Conservation (phyloP, 2,113 vertebrate genomes). For the Rhinoderma darwinii region DNA sequence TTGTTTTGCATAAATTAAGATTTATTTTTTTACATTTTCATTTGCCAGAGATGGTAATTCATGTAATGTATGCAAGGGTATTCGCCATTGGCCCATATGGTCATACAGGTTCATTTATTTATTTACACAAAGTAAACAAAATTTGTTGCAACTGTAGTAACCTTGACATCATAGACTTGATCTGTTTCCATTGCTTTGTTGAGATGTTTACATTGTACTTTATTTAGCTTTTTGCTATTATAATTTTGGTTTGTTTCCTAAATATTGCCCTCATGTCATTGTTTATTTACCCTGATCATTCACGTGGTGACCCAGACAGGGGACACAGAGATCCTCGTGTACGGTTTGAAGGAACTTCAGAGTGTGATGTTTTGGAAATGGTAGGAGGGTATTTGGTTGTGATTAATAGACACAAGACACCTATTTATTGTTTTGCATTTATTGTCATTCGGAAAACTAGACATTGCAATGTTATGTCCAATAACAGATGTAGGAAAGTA, state of each 20-base stretch:
- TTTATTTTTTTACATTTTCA: background rate
- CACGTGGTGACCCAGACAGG: background rate
- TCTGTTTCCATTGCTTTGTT: background rate
- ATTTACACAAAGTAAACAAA: background rate
- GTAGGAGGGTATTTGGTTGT: background rate
- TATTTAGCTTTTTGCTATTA: background rate
- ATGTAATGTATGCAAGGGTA: background rate
- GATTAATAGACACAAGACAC: conserved; percentile 26
- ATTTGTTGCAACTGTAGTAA: background rate
- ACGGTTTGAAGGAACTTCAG: background rate
- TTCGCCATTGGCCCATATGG: background rate
- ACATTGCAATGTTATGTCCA: background rate
- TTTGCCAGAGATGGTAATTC: background rate
- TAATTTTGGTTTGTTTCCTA: conserved; percentile 28
- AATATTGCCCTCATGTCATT: background rate
- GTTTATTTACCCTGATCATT: background rate
- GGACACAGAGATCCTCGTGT: background rate
- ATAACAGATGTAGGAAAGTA: background rate
- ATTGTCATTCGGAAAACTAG: background rate
- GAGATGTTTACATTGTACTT: conserved; percentile 29
- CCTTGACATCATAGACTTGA: background rate
- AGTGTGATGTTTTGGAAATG: conserved; percentile 27
- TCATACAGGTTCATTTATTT: background rate
- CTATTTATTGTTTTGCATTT: background rate
- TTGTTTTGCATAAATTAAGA: too few relatives aligned